Conservation (phyloP, 2,113 vertebrate species). For the Nesogale talazaci region DNA sequence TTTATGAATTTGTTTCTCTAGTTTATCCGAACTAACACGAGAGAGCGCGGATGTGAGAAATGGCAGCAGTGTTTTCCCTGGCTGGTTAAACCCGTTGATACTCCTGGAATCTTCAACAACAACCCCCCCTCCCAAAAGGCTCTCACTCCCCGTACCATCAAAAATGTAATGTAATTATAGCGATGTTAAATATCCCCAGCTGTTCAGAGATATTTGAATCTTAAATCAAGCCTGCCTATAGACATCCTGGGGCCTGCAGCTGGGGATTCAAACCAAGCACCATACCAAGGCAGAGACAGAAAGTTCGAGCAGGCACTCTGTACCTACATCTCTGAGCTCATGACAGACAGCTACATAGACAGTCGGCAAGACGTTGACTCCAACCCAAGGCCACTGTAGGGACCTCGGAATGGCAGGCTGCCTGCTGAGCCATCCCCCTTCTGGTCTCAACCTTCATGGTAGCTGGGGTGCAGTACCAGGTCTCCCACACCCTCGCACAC, state of each 20-base stretch:
- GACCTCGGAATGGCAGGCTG: neutral
- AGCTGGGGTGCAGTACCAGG: neutral
- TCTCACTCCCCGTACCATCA: conserved; percentile 60
- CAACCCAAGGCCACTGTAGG: neutral
- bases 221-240: conserved; percentile 25
- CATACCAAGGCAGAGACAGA: rapidly evolving
- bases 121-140: conserved; percentile 64
- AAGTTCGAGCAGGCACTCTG: neutral
- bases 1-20: no score
- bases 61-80: conserved; percentile 38
- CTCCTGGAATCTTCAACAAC: conserved; percentile 70
- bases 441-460: neutral
- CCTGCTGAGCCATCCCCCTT: neutral
- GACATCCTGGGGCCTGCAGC: conserved; percentile 9
- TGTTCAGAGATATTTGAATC: conserved; percentile 69
- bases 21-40: neutral
- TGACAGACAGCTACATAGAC: neutral
- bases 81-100: conserved; percentile 69
- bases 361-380: neutral
- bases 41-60: conserved; percentile 59
- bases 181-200: conserved; percentile 75
- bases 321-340: neutral
- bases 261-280: neutral
- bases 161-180: conserved; percentile 72
- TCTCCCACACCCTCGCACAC: neutral